Percentiles rank a stretch among this genome's conserved stretches.
These are phyloP conservation scores for Platycheirus rosarum DNA, from an alignment of 2,888 invertebrate genomes.

Conservation along the genomic window DNA sequence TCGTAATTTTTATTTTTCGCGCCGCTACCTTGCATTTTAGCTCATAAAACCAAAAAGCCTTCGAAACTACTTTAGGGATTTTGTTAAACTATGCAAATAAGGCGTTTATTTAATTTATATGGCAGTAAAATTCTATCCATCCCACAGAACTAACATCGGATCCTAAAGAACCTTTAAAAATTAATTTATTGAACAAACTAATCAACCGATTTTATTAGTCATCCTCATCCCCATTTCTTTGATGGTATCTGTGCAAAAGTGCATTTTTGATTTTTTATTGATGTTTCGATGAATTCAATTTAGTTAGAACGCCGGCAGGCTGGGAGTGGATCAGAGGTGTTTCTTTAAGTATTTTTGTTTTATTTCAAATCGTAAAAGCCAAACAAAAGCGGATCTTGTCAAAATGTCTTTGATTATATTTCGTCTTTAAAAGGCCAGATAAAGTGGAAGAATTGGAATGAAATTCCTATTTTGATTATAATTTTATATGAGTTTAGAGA, in stretches of 20 bases:
- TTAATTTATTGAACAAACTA: slow-evolving; percentile 72
- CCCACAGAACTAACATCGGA: slow-evolving; percentile 6
- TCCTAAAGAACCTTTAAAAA: slow-evolving; percentile 41
- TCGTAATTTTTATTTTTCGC: slow-evolving; percentile 64
- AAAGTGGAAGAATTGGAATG: not conserved
- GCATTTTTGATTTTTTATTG: slow-evolving; percentile 57
- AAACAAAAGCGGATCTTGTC: slow-evolving; percentile 73
- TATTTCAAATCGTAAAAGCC: slow-evolving; percentile 69
- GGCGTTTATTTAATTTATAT: slow-evolving; percentile 73
- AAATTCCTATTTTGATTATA: slow-evolving; percentile 28
- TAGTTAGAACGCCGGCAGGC: not conserved
- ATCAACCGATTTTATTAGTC: slow-evolving; percentile 63
- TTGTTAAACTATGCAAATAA: slow-evolving; percentile 68
- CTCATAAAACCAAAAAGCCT: slow-evolving; percentile 4
- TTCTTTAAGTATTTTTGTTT: slow-evolving; percentile 69
- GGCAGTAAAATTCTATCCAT: slow-evolving; percentile 49
- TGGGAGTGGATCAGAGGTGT: slow-evolving; percentile 41
- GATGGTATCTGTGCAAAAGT: slow-evolving; percentile 52
- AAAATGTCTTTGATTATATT: slow-evolving; percentile 61
- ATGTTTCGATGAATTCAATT: slow-evolving; percentile 60
- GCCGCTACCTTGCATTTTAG: slow-evolving; percentile 58
- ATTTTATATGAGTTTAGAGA: slow-evolving; percentile 28
- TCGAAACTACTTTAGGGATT: slow-evolving; percentile 14
- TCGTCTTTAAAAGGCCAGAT: slow-evolving; percentile 4
- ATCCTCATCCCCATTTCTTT: not conserved